Conservation (phyloP, 1,140 invertebrate species). For the Cydia amplana region DNA sequence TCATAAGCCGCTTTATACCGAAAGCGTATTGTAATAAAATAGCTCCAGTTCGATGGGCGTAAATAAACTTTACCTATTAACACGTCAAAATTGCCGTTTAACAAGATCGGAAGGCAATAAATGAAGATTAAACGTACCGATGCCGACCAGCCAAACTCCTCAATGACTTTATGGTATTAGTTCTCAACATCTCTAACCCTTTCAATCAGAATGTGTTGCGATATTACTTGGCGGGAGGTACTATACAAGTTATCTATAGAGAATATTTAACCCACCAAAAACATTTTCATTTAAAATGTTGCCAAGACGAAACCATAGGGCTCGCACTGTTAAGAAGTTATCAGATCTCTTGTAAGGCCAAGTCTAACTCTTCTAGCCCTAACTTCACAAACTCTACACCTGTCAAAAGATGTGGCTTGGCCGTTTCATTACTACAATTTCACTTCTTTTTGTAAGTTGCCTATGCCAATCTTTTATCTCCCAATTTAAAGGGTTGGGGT, state of each 20-base stretch:
- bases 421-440: too few relatives aligned
- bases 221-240: conserved; percentile 14
- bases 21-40: conserved; percentile 33
- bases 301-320: too few relatives aligned
- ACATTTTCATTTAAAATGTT: too few relatives aligned
- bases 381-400: too few relatives aligned
- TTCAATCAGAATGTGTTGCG: conserved; percentile 28
- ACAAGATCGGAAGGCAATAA: conserved; percentile 61
- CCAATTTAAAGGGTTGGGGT: too few relatives aligned
- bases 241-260: neutral
- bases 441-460: too few relatives aligned
- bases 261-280: neutral
- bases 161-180: conserved; percentile 68
- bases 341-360: too few relatives aligned
- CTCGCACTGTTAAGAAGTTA: too few relatives aligned
- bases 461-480: too few relatives aligned
- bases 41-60: conserved; percentile 46
- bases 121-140: conserved; percentile 71
- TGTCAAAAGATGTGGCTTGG: too few relatives aligned
- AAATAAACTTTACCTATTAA: conserved; percentile 69
- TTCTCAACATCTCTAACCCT: conserved; percentile 39
- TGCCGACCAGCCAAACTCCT: conserved; percentile 59
- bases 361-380: too few relatives aligned
- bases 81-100: conserved; percentile 69
- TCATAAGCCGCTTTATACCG: neutral